A percentile compares a stretch with the other conserved stretches of the same genome.
These are phyloP conservation scores for Eumacrocentrus americanus DNA, from an alignment of 2,888 invertebrate species.

Conservation along the genomic window DNA sequence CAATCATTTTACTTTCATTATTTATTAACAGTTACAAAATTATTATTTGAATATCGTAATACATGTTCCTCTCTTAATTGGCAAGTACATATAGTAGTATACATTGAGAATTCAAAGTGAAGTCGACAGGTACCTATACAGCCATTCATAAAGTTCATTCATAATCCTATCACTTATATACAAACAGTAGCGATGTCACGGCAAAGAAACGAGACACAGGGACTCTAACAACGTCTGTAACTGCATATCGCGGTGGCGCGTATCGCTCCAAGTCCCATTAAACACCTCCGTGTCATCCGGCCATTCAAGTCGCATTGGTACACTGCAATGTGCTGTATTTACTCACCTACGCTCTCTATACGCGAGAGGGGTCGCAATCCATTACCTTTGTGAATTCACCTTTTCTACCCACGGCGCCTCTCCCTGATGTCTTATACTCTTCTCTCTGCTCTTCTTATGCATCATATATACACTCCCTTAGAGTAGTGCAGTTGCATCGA, in stretches of 20 bases:
- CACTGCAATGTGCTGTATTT: constrained; percentile 22
- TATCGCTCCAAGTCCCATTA: constrained; percentile 28
- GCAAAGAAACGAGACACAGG: constrained; percentile 28
- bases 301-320: constrained; percentile 22
- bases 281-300: constrained; percentile 36
- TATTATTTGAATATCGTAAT: too few species aligned
- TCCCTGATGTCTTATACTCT: background rate
- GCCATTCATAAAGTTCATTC: constrained; percentile 22
- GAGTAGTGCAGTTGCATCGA: background rate
- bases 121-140: background rate
- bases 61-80: too few species aligned
- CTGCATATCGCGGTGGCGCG: constrained; percentile 1
- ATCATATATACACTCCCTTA: background rate
- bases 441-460: background rate
- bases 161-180: constrained; percentile 24
- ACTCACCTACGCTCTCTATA: constrained; percentile 32
- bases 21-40: too few species aligned
- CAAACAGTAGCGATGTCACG: constrained; percentile 32
- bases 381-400: constrained; percentile 37
- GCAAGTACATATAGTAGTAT: background rate
- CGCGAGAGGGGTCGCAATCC: constrained; percentile 36
- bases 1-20: too few species aligned
- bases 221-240: constrained; percentile 5
- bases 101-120: background rate
- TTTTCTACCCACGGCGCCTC: constrained; percentile 28